A percentile compares a stretch with the other conserved stretches of the same genome.
phyloP scores from a whole-genome alignment of 2,888 invertebrate genomes.

The Callyntrura guangdongensis region DNA sequence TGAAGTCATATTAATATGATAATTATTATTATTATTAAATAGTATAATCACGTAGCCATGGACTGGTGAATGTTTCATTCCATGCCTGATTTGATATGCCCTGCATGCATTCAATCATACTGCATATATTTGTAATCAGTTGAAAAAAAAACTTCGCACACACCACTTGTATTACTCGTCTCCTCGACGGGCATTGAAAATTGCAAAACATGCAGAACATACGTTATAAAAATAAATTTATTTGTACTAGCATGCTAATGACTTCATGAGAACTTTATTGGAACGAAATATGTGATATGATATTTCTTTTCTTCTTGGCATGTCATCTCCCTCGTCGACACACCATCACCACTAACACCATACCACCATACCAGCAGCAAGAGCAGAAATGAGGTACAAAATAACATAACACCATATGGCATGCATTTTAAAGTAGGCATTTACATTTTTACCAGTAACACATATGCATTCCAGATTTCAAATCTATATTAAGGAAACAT shows the following conservation, averaged over 20 bases:
- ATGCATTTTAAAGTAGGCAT: constrained; percentile 12
- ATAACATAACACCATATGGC: constrained; percentile 15
- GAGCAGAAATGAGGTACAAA: background rate
- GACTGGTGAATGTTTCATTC: constrained; percentile 23
- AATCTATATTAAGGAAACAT: background rate
- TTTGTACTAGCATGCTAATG: constrained; percentile 33
- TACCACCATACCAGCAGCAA: too few relatives aligned
- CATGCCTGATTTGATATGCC: constrained; percentile 50
- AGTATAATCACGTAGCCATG: background rate
- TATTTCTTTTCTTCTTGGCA: constrained; percentile 21
- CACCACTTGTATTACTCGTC: background rate
- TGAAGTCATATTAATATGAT: background rate
- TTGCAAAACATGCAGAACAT: constrained; percentile 19
- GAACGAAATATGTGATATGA: constrained; percentile 41
- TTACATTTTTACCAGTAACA: background rate
- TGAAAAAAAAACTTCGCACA: background rate
- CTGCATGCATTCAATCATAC: background rate
- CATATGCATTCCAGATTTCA: background rate
- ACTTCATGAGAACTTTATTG: constrained; percentile 45
- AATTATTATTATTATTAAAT: constrained; percentile 4
- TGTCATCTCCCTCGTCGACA: constrained; percentile 22
- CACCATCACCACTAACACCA: background rate
- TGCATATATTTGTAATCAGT: constrained; percentile 3
- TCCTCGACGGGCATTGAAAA: background rate
- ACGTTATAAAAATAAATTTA: constrained; percentile 52